Base-by-base conservation (phyloP, 2,888 invertebrate genomes). In the Papilio gigon region DNA sequence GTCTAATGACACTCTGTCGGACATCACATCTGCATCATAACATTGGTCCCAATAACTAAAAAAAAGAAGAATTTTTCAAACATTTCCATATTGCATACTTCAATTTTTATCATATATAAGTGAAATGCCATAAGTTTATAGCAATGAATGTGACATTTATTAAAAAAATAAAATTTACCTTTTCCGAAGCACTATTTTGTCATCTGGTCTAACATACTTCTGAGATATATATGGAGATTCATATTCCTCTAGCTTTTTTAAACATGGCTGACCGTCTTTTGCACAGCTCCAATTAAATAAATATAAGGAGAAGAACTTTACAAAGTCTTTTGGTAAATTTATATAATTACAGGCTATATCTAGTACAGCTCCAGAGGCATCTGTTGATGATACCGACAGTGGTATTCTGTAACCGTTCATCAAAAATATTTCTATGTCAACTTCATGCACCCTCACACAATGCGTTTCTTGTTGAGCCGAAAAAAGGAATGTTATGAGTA, bases 201-300 rank as follows among this genome's bases (percentile, higher is more conserved):
- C 94, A 73, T 95, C 95, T 72, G 95, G 94, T 75, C 92, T 86
- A 70, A 96, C 94, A 85, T 95, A 95, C 83, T 96, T 96, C 76
- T 97, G 95, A 65, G 98, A 98, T 89, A 99, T 96, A 89, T 96
- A 97, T 0, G 99, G 99, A 74, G 98, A 97, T 93, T 99, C 99
- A 93, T 98, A 99, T 86, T 99, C 97, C 90, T 98, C 97, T 73
- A 99, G 92, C 85, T 97, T 97, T 76, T 98, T 94, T 72, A 98
- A 91, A 78, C 98, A 95, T 91, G 94, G 92, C 80, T 94, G 92
- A 53, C 94, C 94, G 79, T 95, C 93, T 78, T 94, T 94, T 44
- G 95, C 95, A 82, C 95, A 94, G 71, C 95, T 94, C 88, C 96
- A 95, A 75, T 95, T 95, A 77, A 98, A 95, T 72, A 99, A 93